Base-by-base conservation (phyloP, 2,113 vertebrate genomes). In the Coregonus clupeaformis region DNA sequence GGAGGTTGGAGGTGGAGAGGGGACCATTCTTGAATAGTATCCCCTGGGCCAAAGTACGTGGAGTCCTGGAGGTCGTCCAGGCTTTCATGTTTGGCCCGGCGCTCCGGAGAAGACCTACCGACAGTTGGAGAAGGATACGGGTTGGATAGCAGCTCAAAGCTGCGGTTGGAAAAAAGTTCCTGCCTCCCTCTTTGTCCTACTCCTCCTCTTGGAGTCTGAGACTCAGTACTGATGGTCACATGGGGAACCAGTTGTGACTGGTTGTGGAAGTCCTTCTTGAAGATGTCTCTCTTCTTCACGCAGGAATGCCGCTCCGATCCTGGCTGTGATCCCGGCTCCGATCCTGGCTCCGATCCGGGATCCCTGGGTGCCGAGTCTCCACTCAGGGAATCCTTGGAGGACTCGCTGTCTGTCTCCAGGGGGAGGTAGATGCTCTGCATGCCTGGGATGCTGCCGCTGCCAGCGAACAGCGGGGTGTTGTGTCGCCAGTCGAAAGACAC, bases 51-150 rank as follows among this genome's bases (percentile, higher is more conserved):
- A 6, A 99, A 99, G 77, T 99, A 99, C 0, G 98, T 98, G 36
- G 97, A 98, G 64, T 95, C 95, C 77, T 99, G 97, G n/a, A 98
- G 93, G 84, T 98, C 96, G 18, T 98, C 96, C 29, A 98, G 84
- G 85, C 96, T 98, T 79, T 98, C 96, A 0, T 98, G 96, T 73
- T 98, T 98, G 0, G 66, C 90, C n/a, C 93, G 87, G 55, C 93
- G 91, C 78, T 97, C 94, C 0, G 94, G 92, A 0, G 91, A 84
- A 0, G 94, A 79, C 36, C 88, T 78, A 27, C 73, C 1, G 27
- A 68, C 20, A 59, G 84, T 72, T 0, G 96, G 92, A 11, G 96
- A 95, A 69, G 96, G 83, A 87, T 98, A 98, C 32, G 95, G 97
- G 80, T 95, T 96, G 71, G 87, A 92, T 68, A 96, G 95, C 80